Conservation (phyloP, 2,888 invertebrate species). For the Andrena bicolor region DNA sequence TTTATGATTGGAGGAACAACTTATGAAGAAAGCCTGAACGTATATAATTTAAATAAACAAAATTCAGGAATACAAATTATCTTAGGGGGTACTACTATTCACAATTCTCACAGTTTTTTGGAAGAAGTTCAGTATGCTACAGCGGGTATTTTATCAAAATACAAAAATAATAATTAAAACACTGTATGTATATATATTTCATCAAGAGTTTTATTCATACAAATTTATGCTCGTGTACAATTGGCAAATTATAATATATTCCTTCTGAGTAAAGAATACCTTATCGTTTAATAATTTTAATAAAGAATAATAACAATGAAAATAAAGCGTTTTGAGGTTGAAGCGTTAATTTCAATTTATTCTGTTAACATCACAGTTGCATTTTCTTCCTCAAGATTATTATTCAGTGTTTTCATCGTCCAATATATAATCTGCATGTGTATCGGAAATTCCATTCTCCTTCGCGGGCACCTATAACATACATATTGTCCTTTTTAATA, state of each 20-base stretch:
- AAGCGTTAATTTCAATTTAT: too few species aligned
- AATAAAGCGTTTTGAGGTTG: conserved; percentile 5
- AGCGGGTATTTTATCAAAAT: conserved; percentile 88
- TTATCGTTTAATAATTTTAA: conserved; percentile 14
- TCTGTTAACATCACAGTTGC: too few species aligned
- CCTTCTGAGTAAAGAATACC: conserved; percentile 10
- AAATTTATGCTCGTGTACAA: conserved; percentile 41
- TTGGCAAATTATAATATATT: conserved; percentile 21
- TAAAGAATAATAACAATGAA: conserved; percentile 21
- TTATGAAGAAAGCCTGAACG: conserved; percentile 96
- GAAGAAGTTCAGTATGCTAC: conserved; percentile 91
- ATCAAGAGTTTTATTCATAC: conserved; percentile 72
- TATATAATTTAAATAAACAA: conserved; percentile 92
- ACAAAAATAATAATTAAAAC: conserved; percentile 85
- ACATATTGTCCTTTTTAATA: too few species aligned
- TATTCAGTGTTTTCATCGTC: too few species aligned
- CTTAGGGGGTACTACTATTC: conserved; percentile 96
- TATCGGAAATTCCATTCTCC: too few species aligned
- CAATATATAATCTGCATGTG: too few species aligned
- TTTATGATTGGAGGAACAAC: conserved; percentile 98
- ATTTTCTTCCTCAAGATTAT: too few species aligned
- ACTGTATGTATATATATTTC: conserved; percentile 55
- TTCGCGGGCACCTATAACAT: too few species aligned
- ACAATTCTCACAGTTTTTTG: conserved; percentile 93
- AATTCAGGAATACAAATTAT: conserved; percentile 92